Evolutionary conservation across 2,113 vertebrate genomes (phyloP), one percentile per base, ranked within the genome.

Genomic region (Corvus moneduloides): DNA sequence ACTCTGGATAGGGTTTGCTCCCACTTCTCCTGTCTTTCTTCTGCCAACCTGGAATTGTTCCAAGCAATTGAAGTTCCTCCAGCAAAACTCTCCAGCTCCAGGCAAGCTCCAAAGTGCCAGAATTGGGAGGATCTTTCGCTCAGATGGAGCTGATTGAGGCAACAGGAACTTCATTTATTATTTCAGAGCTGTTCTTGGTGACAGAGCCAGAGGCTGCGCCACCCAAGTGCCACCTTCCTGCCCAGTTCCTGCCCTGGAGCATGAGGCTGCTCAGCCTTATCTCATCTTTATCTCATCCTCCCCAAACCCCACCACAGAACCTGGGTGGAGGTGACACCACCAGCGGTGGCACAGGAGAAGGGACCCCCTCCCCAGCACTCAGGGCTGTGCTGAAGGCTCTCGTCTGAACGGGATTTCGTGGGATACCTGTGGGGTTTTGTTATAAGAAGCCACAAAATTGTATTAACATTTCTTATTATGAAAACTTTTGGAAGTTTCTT

Each of bases 231-330:
- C 67, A 80, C 54, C 62, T 72, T 77, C 69, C 41, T 64, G 71
- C 79, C 79, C 19, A 0, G 14, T 69, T 63, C 84, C 63, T 95
- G 94, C 89, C 86, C 95, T 32, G 86, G 27, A 78, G 91, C 90
- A 27, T 0, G 12, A 67, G 61, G 56, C 28, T 85, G 39, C 83
- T 73, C 71, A 71, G 59, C 16, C 37, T 78, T 48, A 64, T 48
- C 82, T 81, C 59, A 43, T 44, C 37, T 80, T 17, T 6, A 10
- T 52, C 27, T 46, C 18, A 3, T 27, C 41, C 15, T 39, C 20
- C 32, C 4, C 52, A 56, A 41, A 18, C 5, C 59, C n/a, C 41
- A 32, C 7, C 39, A 9, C 2, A 2, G 10, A 1, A 7, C 9
- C 27, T 15, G 68, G 33, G 27, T 4, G 48, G 55, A 54, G 39